Base-by-base conservation (phyloP, 1,140 invertebrate species). In the Tribolium castaneum region DNA sequence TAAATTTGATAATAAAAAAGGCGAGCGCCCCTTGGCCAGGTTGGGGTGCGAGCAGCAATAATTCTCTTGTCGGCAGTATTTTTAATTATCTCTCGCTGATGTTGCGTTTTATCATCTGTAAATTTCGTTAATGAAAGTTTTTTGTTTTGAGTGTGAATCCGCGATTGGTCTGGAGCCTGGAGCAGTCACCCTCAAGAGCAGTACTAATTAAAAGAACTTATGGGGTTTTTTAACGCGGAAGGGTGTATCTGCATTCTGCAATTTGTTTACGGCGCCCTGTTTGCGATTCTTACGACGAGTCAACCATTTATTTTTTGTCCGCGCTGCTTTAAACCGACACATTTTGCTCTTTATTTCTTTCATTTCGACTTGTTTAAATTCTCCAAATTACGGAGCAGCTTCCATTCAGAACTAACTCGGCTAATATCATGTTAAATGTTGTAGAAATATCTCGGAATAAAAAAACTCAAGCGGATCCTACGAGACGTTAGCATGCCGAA, bases 171-270 rank as follows among this genome's bases (percentile, higher is more conserved):
- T 78, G 72, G 59, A 35, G 56, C 30, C 9, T 6, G 50, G 50
- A 50, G 70, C 70, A 49, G 71, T 70, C 35, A 30, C 76, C 70
- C 71, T 25, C 72, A 50, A 73, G 71, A 34, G 66, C 59, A 30
- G 73, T 74, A 80, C 79, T 80, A 82, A 82, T 82, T 82, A 82
- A 82, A 82, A 82, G 78, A 82, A 82, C 76, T 82, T 82, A 82
- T 80, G 77, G 76, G 78, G 30, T 50, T 80, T 79, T 78, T 81
- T 80, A 70, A 70, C 54, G 73, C 76, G 75, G 78, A 80, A 80
- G 79, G 79, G 79, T 80, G 78, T 19, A 19, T 19, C 16, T 19
- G 16, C 16, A 19, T 19, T 80, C 56, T 75, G 79, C 76, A 80
- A 80, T 80, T 80, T 80, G 79, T 80, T 80, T 78, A 78, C 54